These are phyloP conservation scores for Pogona vitticeps DNA, from an alignment of 2,113 vertebrate species.

Conservation along the genomic window DNA sequence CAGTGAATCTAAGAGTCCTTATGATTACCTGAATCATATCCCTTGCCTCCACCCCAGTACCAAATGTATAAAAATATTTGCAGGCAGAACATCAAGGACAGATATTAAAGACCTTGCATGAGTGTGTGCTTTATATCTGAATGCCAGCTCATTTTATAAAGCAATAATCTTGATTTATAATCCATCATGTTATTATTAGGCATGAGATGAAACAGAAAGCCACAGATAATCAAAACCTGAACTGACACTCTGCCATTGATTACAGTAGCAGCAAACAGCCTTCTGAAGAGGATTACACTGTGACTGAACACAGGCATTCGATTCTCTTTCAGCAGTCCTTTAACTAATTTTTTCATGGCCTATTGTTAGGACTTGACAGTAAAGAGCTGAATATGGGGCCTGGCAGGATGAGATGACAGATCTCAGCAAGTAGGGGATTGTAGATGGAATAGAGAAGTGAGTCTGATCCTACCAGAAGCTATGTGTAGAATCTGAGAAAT, in stretches of 20 bases:
- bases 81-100: slow-evolving; percentile 33
- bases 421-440: background rate
- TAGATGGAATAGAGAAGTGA: background rate
- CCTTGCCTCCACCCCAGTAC: background rate
- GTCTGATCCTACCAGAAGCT: background rate
- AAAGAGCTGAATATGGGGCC: background rate
- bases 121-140: slow-evolving; percentile 42
- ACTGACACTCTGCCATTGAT: slow-evolving; percentile 64
- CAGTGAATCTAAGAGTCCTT: background rate
- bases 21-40: background rate
- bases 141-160: slow-evolving; percentile 61
- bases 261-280: slow-evolving; percentile 50
- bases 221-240: slow-evolving; percentile 68
- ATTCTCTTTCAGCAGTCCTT: slow-evolving; percentile 59
- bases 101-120: slow-evolving; percentile 39
- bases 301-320: slow-evolving; percentile 58
- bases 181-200: slow-evolving; percentile 68
- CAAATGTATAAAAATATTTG: slow-evolving; percentile 16
- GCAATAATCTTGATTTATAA: slow-evolving; percentile 69
- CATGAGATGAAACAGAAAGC: slow-evolving; percentile 60
- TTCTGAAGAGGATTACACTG: slow-evolving; percentile 62
- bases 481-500: background rate
- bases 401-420: background rate
- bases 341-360: slow-evolving; percentile 47
- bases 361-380: background rate